Evolutionary conservation across 2,113 vertebrate species (phyloP).

Genomic region (Gadus macrocephalus): DNA sequence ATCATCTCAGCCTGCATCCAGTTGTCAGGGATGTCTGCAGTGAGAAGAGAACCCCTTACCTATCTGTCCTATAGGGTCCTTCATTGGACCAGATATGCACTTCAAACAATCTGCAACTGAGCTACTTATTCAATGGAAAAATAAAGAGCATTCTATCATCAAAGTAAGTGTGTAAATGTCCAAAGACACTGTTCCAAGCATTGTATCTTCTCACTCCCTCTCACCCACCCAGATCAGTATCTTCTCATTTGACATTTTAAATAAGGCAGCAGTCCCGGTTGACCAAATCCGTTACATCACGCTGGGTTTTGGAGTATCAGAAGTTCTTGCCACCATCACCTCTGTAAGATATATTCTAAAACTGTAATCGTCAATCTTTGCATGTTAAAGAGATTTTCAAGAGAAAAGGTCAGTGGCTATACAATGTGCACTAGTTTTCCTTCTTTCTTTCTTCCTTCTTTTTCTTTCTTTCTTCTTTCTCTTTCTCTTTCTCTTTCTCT

Average conservation of each 20-base stretch:
- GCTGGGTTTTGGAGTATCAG: slow-evolving; percentile 69
- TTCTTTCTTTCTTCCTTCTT: too few relatives aligned
- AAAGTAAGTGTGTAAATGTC: too few relatives aligned
- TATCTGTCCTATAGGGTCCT: background rate
- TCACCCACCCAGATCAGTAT: slow-evolving; percentile 66
- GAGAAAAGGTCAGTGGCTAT: too few relatives aligned
- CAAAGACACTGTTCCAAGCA: too few relatives aligned
- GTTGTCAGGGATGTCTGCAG: slow-evolving; percentile 76
- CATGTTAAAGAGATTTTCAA: too few relatives aligned
- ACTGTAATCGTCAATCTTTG: too few relatives aligned
- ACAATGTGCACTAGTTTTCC: too few relatives aligned
- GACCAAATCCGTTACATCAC: slow-evolving; percentile 74
- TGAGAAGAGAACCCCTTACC: slow-evolving; percentile 52
- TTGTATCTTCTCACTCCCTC: background rate
- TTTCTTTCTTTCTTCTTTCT: too few relatives aligned
- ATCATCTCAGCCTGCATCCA: slow-evolving; percentile 72
- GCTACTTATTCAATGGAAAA: too few relatives aligned
- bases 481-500: background rate
- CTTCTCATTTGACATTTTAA: slow-evolving; percentile 77
- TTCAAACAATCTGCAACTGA: too few relatives aligned
- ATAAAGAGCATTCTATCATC: too few relatives aligned
- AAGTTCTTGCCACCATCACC: slow-evolving; percentile 69
- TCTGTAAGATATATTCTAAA: slow-evolving; percentile 66
- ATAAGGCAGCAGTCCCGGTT: slow-evolving; percentile 66
- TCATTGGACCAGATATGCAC: too few relatives aligned